A percentile compares a stretch with the other conserved stretches of the same genome.
phyloP scores from a whole-genome alignment of 2,888 invertebrate species.

The Unio delphinus region DNA sequence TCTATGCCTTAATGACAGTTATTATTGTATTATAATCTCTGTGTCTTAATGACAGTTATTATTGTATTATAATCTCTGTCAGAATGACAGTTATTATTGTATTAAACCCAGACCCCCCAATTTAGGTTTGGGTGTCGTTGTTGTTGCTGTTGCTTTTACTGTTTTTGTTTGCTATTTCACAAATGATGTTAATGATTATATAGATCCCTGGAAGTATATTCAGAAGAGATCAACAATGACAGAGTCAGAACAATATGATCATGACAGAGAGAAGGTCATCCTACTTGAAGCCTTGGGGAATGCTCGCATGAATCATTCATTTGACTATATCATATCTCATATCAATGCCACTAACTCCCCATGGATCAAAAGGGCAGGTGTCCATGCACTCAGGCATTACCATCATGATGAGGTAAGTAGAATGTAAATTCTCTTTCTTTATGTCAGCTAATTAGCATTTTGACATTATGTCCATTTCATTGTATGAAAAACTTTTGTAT shows the following conservation, averaged over 20 bases:
- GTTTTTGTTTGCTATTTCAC: too few relatives aligned
- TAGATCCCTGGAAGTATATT: constrained; percentile 38
- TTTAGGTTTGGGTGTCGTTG: too few relatives aligned
- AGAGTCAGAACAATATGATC: constrained; percentile 19
- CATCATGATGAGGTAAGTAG: constrained; percentile 32
- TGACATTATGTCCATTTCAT: too few relatives aligned
- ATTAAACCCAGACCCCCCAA: too few relatives aligned
- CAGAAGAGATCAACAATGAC: constrained; percentile 26
- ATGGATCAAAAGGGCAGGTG: constrained; percentile 44
- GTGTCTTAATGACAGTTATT: too few relatives aligned
- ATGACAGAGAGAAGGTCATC: constrained; percentile 31
- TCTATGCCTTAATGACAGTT: too few relatives aligned
- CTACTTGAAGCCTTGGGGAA: constrained; percentile 47
- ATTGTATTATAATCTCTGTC: too few relatives aligned
- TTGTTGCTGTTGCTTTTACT: too few relatives aligned
- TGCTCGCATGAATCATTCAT: constrained; percentile 38
- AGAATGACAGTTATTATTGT: too few relatives aligned
- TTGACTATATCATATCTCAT: constrained; percentile 43
- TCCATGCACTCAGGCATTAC: constrained; percentile 42
- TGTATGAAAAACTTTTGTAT: too few relatives aligned
- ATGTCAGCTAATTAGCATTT: too few relatives aligned
- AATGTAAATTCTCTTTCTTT: not conserved
- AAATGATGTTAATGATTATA: not conserved
- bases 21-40: too few relatives aligned
- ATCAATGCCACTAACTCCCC: constrained; percentile 41